These are phyloP conservation scores for Drosophila lini DNA, from an alignment of 1,140 invertebrate genomes.

Conservation along the genomic window DNA sequence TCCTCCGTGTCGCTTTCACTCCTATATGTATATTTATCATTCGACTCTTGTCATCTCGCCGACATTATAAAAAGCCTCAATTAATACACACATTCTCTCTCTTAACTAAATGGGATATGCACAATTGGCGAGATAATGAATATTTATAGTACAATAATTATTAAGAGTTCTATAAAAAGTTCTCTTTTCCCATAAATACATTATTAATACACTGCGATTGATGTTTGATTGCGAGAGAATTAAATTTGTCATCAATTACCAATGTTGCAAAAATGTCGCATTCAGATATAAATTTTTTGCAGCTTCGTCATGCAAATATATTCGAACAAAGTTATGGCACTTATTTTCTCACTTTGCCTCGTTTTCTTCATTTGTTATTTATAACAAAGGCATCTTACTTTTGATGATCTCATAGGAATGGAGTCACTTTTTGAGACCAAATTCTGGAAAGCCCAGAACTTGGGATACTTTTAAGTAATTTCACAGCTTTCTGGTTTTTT, in stretches of 20 bases:
- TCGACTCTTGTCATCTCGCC: constrained; percentile 23
- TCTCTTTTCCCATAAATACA: constrained; percentile 22
- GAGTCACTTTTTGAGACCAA: constrained; percentile 21
- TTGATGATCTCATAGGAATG: constrained; percentile 59
- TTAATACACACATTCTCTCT: constrained; percentile 16
- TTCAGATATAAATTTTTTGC: neutral
- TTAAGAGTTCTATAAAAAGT: constrained; percentile 9
- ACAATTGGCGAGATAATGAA: constrained; percentile 33
- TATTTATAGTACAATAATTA: constrained; percentile 32
- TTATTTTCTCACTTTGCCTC: constrained; percentile 16
- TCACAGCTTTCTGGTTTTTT: constrained; percentile 3
- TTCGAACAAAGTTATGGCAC: constrained; percentile 11
- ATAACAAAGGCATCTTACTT: constrained; percentile 31
- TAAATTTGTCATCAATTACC: constrained; percentile 22
- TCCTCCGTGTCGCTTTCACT: neutral
- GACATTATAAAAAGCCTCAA: constrained; percentile 29
- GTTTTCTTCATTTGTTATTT: constrained; percentile 31
- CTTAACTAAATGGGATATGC: constrained; percentile 18
- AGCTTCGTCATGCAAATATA: constrained; percentile 11
- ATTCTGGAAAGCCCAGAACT: constrained; percentile 14
- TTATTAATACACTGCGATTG: constrained; percentile 10
- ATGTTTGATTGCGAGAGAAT: neutral
- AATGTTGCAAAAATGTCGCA: constrained; percentile 11
- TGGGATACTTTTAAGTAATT: constrained; percentile 11
- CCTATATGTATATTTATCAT: neutral